A percentile compares a stretch with the other conserved stretches of the same genome.
These are phyloP conservation scores for Encarsia formosa DNA, from an alignment of 2,888 invertebrate genomes.

Conservation along the genomic window DNA sequence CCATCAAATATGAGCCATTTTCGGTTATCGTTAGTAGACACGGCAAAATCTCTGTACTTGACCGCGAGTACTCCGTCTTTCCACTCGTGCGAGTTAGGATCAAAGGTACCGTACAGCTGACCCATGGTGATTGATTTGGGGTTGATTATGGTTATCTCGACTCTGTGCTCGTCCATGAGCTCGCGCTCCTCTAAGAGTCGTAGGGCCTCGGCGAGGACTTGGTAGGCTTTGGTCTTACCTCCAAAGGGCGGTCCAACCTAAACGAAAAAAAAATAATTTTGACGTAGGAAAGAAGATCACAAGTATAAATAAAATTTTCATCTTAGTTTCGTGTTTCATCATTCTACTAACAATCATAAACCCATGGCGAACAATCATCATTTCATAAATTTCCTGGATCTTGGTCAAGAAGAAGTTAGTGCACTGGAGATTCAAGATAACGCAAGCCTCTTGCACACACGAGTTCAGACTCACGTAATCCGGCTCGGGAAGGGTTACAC, in stretches of 20 bases:
- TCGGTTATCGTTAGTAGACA: conserved; percentile 62
- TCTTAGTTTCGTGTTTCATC: no score
- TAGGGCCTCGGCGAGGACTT: conserved; percentile 76
- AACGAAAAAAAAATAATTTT: no score
- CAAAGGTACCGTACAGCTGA: conserved; percentile 94
- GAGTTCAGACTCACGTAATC: conserved; percentile 72
- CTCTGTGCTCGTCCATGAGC: conserved; percentile 71
- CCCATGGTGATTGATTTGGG: conserved; percentile 96
- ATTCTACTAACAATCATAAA: no score
- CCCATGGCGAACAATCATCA: conserved; percentile 92
- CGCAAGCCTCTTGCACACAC: conserved; percentile 64
- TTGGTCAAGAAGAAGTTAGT: conserved; percentile 84
- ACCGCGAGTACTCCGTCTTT: conserved; percentile 84
- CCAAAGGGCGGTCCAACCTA: conserved; percentile 86
- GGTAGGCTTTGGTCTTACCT: conserved; percentile 85
- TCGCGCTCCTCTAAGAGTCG: conserved; percentile 73
- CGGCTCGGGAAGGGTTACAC: conserved; percentile 70
- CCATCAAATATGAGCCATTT: conserved; percentile 97
- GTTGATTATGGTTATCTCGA: conserved; percentile 80
- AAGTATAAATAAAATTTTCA: no score
- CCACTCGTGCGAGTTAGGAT: conserved; percentile 93
- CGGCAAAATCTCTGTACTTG: conserved; percentile 74
- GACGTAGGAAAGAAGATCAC: no score
- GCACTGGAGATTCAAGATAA: conserved; percentile 73
- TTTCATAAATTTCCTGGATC: conserved; percentile 86